These are phyloP conservation scores for Threskiornis aethiopicus DNA, from an alignment of 2,797 vertebrate species.

Conservation along the genomic window DNA sequence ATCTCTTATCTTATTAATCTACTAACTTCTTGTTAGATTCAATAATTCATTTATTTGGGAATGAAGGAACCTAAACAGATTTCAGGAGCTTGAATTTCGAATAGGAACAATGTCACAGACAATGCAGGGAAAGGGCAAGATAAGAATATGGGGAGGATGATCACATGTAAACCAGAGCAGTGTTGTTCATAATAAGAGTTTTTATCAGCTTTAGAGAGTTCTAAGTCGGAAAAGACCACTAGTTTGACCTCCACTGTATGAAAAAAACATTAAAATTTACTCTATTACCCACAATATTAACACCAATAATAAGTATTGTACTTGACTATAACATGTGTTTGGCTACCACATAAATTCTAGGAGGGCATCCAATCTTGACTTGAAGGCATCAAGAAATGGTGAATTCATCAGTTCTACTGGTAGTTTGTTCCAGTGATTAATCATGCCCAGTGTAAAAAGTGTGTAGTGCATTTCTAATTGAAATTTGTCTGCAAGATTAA, in stretches of 20 bases:
- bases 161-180: not conserved
- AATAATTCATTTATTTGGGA: not conserved
- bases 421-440: constrained; percentile 44
- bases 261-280: not conserved
- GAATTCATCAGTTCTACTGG: constrained; percentile 11
- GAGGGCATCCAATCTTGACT: not conserved
- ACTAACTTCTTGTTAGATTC: not conserved
- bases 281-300: not conserved
- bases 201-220: not conserved
- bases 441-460: not conserved
- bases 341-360: not conserved
- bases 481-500: constrained; percentile 51
- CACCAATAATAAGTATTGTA: not conserved
- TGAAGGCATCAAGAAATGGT: not conserved
- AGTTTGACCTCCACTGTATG: not conserved
- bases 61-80: not conserved
- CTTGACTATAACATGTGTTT: not conserved
- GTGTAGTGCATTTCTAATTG: constrained; percentile 41
- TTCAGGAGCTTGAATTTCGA: not conserved
- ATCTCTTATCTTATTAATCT: not conserved
- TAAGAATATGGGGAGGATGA: not conserved
- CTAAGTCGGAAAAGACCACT: not conserved
- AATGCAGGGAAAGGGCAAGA: not conserved
- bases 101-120: not conserved
- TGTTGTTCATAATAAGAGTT: not conserved